Evolutionary conservation across 2,888 invertebrate genomes (phyloP).

Genomic region (Diarsia rubi): DNA sequence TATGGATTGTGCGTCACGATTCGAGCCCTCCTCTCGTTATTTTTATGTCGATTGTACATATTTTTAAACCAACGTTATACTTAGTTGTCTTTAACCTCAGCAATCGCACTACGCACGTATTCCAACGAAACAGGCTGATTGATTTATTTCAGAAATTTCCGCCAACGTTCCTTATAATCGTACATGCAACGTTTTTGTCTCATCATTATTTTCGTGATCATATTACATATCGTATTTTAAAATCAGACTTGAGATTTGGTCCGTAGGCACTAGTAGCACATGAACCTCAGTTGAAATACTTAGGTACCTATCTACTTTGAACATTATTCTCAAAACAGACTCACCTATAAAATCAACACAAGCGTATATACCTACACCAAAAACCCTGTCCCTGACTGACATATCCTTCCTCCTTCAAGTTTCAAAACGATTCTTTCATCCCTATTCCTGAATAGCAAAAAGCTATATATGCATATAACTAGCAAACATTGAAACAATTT

Average conservation of each 20-base stretch:
- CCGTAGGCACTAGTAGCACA: neutral
- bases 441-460: slow-evolving; percentile 15
- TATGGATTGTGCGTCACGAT: slow-evolving; percentile 29
- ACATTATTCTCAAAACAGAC: neutral
- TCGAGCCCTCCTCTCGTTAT: slow-evolving; percentile 22
- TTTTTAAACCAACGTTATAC: slow-evolving; percentile 1
- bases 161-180: no score
- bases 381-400: neutral
- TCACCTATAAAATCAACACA: neutral
- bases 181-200: neutral
- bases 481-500: slow-evolving; percentile 61
- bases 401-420: slow-evolving; percentile 1
- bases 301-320: neutral
- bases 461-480: slow-evolving; percentile 27
- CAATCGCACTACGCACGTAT: neutral
- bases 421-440: slow-evolving; percentile 23
- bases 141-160: neutral
- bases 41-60: slow-evolving; percentile 32
- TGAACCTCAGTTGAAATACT: neutral
- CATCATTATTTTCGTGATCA: neutral
- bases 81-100: neutral
- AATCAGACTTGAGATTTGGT: neutral
- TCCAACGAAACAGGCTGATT: neutral
- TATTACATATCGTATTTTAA: neutral
- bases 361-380: neutral